These are phyloP conservation scores for Cephalotes varians DNA, from an alignment of 2,888 invertebrate species.

Conservation along the genomic window DNA sequence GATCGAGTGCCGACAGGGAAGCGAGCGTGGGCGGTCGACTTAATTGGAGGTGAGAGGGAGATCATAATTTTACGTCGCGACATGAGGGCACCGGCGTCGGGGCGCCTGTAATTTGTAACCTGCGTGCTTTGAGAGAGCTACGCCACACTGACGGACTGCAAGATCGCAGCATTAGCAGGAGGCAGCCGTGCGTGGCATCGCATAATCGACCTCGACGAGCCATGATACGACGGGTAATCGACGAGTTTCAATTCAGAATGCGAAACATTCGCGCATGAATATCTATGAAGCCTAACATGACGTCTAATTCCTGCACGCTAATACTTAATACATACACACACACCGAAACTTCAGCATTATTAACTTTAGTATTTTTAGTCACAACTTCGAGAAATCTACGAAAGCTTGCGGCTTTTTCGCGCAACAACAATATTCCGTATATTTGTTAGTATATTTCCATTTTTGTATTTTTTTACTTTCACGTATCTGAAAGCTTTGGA, in stretches of 20 bases:
- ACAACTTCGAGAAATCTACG: neutral
- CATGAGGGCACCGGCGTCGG: slow-evolving; percentile 69
- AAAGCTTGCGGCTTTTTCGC: neutral
- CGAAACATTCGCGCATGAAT: slow-evolving; percentile 51
- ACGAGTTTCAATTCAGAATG: slow-evolving; percentile 53
- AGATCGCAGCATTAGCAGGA: slow-evolving; percentile 63
- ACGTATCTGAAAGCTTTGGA: neutral
- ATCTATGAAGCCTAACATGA: slow-evolving; percentile 23
- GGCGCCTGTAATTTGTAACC: slow-evolving; percentile 76
- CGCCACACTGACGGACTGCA: slow-evolving; percentile 56
- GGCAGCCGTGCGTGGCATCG: slow-evolving; percentile 65
- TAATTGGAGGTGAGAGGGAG: slow-evolving; percentile 73
- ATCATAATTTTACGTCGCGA: slow-evolving; percentile 78
- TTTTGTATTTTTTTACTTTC: neutral
- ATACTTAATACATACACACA: no score
- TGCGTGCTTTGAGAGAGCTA: slow-evolving; percentile 68
- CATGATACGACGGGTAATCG: slow-evolving; percentile 54
- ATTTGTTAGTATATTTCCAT: neutral
- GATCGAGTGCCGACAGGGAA: slow-evolving; percentile 56
- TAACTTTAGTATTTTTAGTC: no score
- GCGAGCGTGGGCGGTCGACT: slow-evolving; percentile 57
- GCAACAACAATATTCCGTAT: no score
- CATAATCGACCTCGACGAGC: slow-evolving; percentile 58
- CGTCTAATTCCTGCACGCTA: slow-evolving; percentile 28
- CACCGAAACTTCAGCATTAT: no score